A percentile compares a stretch with the other conserved stretches of the same genome.
Evolutionary conservation across 2,888 invertebrate species (phyloP).

Genomic region (Epiblema foenella): DNA sequence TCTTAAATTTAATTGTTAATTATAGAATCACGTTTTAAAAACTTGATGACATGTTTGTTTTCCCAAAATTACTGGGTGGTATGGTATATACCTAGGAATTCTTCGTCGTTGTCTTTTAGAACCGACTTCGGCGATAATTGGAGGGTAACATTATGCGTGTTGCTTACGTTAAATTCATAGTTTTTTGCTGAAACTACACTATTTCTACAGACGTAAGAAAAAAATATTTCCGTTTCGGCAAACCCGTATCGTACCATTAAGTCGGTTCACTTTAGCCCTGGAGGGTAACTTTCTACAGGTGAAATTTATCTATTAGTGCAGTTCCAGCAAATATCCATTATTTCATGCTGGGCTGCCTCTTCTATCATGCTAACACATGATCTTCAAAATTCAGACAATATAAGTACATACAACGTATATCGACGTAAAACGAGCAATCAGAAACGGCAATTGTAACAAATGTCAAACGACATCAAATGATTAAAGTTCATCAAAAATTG

Average conservation of each 20-base stretch:
- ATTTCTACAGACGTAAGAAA: too few species aligned
- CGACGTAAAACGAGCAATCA: slow-evolving; percentile 1
- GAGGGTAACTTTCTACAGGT: too few species aligned
- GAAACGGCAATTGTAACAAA: slow-evolving; percentile 7
- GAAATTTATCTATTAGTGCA: not conserved
- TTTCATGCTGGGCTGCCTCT: not conserved
- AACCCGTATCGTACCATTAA: too few species aligned
- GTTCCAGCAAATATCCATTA: slow-evolving; percentile 3
- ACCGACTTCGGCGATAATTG: slow-evolving; percentile 21
- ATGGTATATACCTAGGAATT: not conserved
- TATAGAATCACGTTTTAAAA: slow-evolving; percentile 24
- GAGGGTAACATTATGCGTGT: slow-evolving; percentile 31
- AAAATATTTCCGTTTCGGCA: too few species aligned
- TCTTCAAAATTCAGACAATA: not conserved
- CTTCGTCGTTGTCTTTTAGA: slow-evolving; percentile 5
- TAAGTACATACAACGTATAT: slow-evolving; percentile 19
- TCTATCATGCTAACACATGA: not conserved
- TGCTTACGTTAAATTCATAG: slow-evolving; percentile 6
- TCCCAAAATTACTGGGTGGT: not conserved
- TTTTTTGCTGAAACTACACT: slow-evolving; percentile 3
- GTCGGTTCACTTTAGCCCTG: too few species aligned
- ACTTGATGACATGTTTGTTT: slow-evolving; percentile 11
- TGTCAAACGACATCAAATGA: not conserved
- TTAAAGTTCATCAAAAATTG: slow-evolving; percentile 16
- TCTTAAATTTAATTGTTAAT: slow-evolving; percentile 24